Base-by-base conservation (phyloP, 1,140 invertebrate genomes). In the Microplitis demolitor region DNA sequence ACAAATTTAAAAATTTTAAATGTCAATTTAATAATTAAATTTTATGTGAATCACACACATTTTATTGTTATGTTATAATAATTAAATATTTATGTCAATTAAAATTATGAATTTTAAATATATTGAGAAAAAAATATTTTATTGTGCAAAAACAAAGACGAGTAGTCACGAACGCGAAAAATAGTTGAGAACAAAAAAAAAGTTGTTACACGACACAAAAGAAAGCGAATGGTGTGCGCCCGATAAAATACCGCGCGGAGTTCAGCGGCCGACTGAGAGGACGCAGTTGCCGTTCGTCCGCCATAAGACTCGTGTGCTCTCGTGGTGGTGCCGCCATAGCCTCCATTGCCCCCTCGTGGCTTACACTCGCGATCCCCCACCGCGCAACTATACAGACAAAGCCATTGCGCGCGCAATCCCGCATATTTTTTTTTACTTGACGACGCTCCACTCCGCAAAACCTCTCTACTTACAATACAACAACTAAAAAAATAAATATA, bases 191-290 rank as follows among this genome's bases (percentile, higher is more conserved):
- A 74, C 34, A 56, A 66, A 33, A 74, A 39, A 71, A 60, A 35
- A 69, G 9, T 14, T 16, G 13, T 54, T 39, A 62, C 13, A 66
- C 63, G 66, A 51, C 39, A 53, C 34, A 51, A 70, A 66, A 70
- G 33, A 71, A 68, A 69, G 34, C 24, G 34, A 60, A 51, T 69
- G 11, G 71, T 78, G 73, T 72, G 73, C 69, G 69, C 72, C 33
- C 74, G 75, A 85, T 80, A 78, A 78, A 78, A 79, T 81, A 74
- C 80, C 84, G 78, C 83, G 84, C 85, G 85, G 39, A 83, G 85
- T 87, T 87, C 85, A 87, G 84, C 85, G 85, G 85, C 85, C 85
- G 85, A 86, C 85, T 86, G 85, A 86, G 83, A 86, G 84, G 83
- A 87, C 86, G 84, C 84, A 85, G 79, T 84, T 80, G 82, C 78